Evolutionary conservation across 2,888 invertebrate genomes (phyloP).

Genomic region (Coecobrya sp.): DNA sequence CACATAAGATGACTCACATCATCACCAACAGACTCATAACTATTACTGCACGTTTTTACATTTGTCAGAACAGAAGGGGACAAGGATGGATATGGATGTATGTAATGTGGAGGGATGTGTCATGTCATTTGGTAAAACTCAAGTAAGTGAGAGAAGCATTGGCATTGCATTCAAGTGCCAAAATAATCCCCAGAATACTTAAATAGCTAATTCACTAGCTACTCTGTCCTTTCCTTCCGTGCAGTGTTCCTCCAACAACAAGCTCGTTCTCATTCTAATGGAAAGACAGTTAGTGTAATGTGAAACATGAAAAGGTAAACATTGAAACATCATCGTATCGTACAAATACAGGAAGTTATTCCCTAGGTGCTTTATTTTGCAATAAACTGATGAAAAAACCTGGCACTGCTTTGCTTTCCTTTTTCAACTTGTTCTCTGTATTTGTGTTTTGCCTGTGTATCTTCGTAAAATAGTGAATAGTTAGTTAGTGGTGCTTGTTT

Average conservation of each 20-base stretch:
- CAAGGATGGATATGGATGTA: not conserved
- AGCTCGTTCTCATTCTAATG: constrained; percentile 4
- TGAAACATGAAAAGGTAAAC: constrained; percentile 49
- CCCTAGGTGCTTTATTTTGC: constrained; percentile 71
- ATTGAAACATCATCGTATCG: constrained; percentile 29
- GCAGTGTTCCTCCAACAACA: constrained; percentile 13
- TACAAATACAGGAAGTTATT: constrained; percentile 71
- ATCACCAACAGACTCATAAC: constrained; percentile 19
- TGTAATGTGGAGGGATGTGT: constrained; percentile 32
- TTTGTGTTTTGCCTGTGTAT: not conserved
- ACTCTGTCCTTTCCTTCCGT: constrained; percentile 33
- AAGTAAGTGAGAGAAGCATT: constrained; percentile 27
- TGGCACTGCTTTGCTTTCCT: constrained; percentile 61
- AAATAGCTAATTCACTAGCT: constrained; percentile 54
- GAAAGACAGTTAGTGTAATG: constrained; percentile 43
- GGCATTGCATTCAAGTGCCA: constrained; percentile 65
- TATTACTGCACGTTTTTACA: constrained; percentile 17
- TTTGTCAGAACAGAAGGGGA: constrained; percentile 32
- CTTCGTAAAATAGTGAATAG: not conserved
- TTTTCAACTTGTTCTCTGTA: constrained; percentile 37
- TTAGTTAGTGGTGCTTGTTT: constrained; percentile 15
- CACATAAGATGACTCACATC: constrained; percentile 58
- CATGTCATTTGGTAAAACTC: constrained; percentile 33
- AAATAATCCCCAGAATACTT: constrained; percentile 68
- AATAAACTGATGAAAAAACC: constrained; percentile 66